Conservation (phyloP, 2,797 vertebrate genomes). For the Danionella dracula region DNA sequence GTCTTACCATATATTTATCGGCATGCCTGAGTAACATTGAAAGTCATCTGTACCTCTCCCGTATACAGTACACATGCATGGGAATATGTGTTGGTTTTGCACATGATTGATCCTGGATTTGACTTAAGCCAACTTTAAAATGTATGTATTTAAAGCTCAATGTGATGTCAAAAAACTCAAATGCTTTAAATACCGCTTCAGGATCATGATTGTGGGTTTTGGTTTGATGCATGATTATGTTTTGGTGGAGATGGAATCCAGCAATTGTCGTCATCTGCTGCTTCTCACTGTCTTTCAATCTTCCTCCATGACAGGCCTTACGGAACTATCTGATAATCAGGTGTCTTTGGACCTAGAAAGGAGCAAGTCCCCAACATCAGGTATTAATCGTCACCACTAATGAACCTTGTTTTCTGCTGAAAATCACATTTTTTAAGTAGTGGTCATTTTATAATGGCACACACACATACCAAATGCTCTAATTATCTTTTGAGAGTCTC, state of each 20-base stretch:
- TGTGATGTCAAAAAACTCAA: no score
- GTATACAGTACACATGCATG: background rate
- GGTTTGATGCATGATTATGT: constrained; percentile 19
- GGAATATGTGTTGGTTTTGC: constrained; percentile 6
- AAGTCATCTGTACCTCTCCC: constrained; percentile 4
- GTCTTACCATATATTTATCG: constrained; percentile 35
- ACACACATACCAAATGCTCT: no score
- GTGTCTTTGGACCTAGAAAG: constrained; percentile 89
- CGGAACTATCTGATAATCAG: constrained; percentile 92
- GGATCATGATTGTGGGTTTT: constrained; percentile 19
- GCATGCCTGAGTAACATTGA: constrained; percentile 5
- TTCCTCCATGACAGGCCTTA: constrained; percentile 76
- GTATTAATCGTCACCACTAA: constrained; percentile 63
- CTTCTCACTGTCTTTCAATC: constrained; percentile 26
- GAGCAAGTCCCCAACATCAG: constrained; percentile 97
- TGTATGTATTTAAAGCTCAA: no score
- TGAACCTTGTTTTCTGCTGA: background rate
- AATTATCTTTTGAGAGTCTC: no score
- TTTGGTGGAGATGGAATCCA: background rate
- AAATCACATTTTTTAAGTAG: background rate
- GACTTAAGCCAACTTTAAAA: no score
- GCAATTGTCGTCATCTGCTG: constrained; percentile 8
- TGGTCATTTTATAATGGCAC: background rate
- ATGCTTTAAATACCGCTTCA: constrained; percentile 7
- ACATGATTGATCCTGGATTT: constrained; percentile 30